Evolutionary conservation across 1,140 invertebrate species (phyloP).

Genomic region (Caenorhabditis latens): DNA sequence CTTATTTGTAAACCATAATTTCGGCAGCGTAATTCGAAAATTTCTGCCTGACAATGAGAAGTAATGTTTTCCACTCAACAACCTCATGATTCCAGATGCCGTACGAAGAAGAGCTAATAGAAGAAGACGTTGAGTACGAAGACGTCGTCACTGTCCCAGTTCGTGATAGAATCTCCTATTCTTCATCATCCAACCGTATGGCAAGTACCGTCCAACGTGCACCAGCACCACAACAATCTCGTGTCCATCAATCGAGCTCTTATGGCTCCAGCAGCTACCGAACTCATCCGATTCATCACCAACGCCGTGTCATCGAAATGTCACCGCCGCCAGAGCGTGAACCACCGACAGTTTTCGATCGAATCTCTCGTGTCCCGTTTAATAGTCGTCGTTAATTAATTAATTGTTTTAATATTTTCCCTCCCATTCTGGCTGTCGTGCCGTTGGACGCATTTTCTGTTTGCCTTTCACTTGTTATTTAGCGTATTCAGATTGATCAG

Average conservation of each 20-base stretch:
- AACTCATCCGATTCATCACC: neutral
- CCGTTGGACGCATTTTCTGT: no score
- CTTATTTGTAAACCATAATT: no score
- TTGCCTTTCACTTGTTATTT: no score
- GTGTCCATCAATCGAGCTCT: neutral
- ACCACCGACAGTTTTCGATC: neutral
- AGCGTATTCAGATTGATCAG: no score
- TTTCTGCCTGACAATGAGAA: no score
- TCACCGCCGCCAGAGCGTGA: neutral
- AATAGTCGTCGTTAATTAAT: neutral
- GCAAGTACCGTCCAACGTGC: neutral
- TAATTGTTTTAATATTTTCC: conserved; percentile 20
- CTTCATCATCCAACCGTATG: neutral
- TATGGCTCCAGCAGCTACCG: no score
- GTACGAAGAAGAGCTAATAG: neutral
- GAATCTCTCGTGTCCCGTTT: neutral
- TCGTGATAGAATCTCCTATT: neutral
- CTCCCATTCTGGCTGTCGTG: no score
- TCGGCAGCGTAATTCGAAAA: no score
- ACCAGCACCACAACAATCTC: neutral
- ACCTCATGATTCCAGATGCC: neutral
- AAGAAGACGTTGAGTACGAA: conserved; percentile 15
- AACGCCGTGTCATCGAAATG: neutral
- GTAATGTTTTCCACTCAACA: neutral
- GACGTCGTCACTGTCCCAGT: neutral